phyloP scores from a whole-genome alignment of 2,888 invertebrate genomes.

The Habroteleia sp. region DNA sequence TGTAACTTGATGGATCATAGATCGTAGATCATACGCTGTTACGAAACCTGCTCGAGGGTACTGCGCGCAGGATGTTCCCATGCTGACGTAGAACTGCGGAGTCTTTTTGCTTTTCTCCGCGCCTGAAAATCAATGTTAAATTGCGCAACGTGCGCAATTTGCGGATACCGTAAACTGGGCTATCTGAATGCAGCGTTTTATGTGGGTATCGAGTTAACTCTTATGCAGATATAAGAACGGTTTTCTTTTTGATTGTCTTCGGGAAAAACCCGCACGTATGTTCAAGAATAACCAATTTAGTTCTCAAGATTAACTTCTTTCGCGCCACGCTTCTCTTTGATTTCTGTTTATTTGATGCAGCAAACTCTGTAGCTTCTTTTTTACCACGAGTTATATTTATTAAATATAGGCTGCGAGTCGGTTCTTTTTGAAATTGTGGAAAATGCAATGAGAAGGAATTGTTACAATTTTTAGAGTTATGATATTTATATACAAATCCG shows the following conservation, averaged over 20 bases:
- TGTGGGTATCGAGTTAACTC: constrained; percentile 28
- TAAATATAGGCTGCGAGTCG: too few species aligned
- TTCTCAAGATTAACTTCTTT: too few species aligned
- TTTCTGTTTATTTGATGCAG: too few species aligned
- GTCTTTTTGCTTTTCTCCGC: constrained; percentile 64
- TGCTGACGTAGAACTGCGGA: constrained; percentile 65
- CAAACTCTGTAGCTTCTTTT: too few species aligned
- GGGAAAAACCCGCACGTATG: constrained; percentile 1
- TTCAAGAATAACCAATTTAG: too few species aligned
- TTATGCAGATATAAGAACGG: constrained; percentile 39
- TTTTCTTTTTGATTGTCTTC: constrained; percentile 18
- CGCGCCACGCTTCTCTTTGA: too few species aligned
- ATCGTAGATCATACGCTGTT: constrained; percentile 74
- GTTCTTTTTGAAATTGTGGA: too few species aligned
- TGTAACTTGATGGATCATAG: constrained; percentile 71
- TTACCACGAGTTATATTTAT: too few species aligned
- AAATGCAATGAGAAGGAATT: too few species aligned
- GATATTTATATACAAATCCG: too few species aligned
- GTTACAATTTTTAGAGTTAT: too few species aligned
- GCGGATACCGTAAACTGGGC: constrained; percentile 70
- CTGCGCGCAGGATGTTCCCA: constrained; percentile 77
- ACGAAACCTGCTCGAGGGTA: constrained; percentile 70
- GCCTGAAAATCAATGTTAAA: constrained; percentile 71
- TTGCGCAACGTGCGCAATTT: constrained; percentile 66
- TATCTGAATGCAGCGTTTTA: constrained; percentile 50